Percentiles rank a stretch among this genome's conserved stretches.
Evolutionary conservation across 2,888 invertebrate species (phyloP).

Genomic region (Toxonevra muliebris): DNA sequence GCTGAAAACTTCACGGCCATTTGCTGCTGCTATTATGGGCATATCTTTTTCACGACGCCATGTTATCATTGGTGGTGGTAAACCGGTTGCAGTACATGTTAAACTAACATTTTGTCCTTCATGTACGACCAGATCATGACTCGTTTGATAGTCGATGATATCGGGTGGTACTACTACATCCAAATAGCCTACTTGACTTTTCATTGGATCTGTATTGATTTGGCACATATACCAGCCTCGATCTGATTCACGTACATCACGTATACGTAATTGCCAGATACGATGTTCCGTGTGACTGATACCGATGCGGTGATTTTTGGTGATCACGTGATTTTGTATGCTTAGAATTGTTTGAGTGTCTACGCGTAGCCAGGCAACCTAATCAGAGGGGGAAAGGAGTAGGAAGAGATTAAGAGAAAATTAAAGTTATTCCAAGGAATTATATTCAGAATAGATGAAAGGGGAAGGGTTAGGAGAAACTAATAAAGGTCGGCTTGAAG

Average conservation of each 20-base stretch:
- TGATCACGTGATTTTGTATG: conserved; percentile 89
- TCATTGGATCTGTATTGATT: conserved; percentile 93
- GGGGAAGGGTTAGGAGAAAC: too few species aligned
- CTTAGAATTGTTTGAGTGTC: conserved; percentile 92
- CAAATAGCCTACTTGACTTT: conserved; percentile 85
- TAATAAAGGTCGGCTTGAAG: too few species aligned
- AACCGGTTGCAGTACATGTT: conserved; percentile 86
- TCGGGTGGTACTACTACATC: conserved; percentile 90
- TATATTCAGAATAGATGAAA: too few species aligned
- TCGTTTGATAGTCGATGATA: conserved; percentile 86
- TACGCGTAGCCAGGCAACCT: conserved; percentile 90
- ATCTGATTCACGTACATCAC: conserved; percentile 84
- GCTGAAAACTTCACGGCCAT: conserved; percentile 54
- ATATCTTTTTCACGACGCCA: conserved; percentile 87
- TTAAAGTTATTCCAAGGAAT: too few species aligned
- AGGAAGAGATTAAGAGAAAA: too few species aligned
- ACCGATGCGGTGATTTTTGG: conserved; percentile 85
- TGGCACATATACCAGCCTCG: conserved; percentile 92
- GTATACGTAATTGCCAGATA: conserved; percentile 87
- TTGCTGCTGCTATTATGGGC: conserved; percentile 63
- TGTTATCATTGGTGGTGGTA: conserved; percentile 84
- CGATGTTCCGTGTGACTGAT: conserved; percentile 86
- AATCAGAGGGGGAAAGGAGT: conserved; percentile 46
- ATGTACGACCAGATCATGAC: conserved; percentile 84
- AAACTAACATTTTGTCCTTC: conserved; percentile 89